phyloP scores from a whole-genome alignment of 53 echinoderm and acorn worm genomes.

The Henricia sp. region DNA sequence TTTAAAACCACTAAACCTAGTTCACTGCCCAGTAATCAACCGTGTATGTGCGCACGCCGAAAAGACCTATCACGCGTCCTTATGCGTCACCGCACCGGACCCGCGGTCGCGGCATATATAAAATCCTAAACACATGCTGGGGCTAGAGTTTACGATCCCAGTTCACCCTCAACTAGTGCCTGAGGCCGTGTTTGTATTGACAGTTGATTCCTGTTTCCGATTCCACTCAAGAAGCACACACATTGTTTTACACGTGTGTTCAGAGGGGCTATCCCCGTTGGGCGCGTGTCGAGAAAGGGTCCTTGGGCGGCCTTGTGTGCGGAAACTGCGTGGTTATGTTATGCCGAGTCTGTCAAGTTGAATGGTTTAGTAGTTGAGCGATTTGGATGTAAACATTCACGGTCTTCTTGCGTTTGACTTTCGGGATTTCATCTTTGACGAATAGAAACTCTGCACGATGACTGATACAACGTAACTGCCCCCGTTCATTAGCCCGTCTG shows the following conservation, averaged over 20 bases:
- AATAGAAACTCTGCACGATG: no score
- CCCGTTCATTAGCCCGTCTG: no score
- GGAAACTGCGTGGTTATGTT: no score
- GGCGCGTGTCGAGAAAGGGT: background rate
- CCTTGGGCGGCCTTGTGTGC: no score
- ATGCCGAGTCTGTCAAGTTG: no score
- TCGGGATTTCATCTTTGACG: no score
- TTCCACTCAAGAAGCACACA: no score
- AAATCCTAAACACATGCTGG: conserved; percentile 58
- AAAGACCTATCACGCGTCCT: conserved; percentile 36
- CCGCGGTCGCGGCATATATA: conserved; percentile 48
- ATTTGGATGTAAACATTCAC: no score
- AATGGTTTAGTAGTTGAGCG: no score
- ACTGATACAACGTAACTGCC: no score
- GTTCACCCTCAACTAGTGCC: background rate
- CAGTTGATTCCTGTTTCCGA: conserved; percentile 42
- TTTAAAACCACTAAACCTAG: no score
- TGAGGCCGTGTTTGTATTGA: conserved; percentile 35
- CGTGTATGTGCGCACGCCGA: conserved; percentile 46
- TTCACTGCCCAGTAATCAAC: background rate
- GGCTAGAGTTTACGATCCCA: conserved; percentile 48
- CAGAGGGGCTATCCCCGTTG: background rate
- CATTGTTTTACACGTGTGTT: conserved; percentile 56
- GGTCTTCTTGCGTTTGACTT: no score
- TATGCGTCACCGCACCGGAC: conserved; percentile 65